phyloP scores from a whole-genome alignment of 2,797 vertebrate species.

The Synanceia verrucosa region DNA sequence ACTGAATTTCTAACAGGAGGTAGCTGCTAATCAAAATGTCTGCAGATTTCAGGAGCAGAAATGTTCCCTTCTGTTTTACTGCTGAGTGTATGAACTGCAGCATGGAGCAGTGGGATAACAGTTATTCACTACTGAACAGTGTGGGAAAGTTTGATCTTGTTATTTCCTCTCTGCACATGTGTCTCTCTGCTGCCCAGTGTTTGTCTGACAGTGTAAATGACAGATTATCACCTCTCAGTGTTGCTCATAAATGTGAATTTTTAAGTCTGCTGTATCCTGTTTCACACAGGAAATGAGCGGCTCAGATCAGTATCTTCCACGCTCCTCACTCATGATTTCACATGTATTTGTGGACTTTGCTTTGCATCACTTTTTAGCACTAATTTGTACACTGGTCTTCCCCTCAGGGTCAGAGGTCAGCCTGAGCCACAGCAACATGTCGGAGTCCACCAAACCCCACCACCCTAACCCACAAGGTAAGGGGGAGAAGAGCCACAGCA shows the following conservation, averaged over 20 bases:
- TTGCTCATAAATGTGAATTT: constrained; percentile 11
- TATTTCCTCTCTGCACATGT: background rate
- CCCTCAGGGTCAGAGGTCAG: constrained; percentile 82
- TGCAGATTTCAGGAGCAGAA: constrained; percentile 13
- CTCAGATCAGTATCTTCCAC: constrained; percentile 22
- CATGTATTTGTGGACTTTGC: background rate
- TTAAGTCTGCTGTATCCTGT: constrained; percentile 37
- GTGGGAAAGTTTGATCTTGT: background rate
- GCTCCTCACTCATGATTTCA: background rate
- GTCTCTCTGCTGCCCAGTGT: background rate
- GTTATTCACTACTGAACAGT: background rate
- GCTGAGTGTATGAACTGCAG: background rate
- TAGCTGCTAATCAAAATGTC: constrained; percentile 3
- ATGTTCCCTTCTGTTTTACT: constrained; percentile 19
- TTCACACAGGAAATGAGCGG: constrained; percentile 69
- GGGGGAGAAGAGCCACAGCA: constrained; percentile 82
- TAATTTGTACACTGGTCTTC: background rate
- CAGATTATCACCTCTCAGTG: constrained; percentile 4
- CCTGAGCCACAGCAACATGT: constrained; percentile 86
- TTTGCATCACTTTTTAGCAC: background rate
- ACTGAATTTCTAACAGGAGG: constrained; percentile 1
- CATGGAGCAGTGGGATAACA: background rate
- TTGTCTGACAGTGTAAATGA: background rate
- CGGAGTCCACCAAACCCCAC: constrained; percentile 84
- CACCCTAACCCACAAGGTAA: constrained; percentile 70